Base-by-base conservation (phyloP, 1,140 invertebrate genomes). In the Meloidogyne floridensis region DNA sequence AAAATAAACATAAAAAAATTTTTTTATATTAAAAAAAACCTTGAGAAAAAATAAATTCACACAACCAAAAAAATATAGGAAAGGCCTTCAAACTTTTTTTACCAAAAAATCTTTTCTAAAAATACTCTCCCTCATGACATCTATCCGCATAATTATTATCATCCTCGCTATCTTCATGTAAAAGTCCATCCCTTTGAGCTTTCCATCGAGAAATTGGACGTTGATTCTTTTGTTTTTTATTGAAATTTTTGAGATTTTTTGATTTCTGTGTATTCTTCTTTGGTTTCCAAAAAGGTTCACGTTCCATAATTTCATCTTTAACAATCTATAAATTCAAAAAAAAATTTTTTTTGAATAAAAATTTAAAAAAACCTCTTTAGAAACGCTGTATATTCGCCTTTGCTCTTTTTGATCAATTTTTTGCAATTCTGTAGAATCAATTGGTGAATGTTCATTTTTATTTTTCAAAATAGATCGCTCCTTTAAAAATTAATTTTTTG, bases 391-490 rank as follows among this genome's bases (percentile, higher is more conserved):
- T n/a, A 65, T 65, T 65, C 59, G 59, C n/a, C 43, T 43, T 72
- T 32, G 11, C 59, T 81, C 85, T 47, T 83, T 79, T 43, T 85
- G 32, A 53, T 86, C 70, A 51, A 87, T 87, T 70, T 42, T 70
- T 70, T 80, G 54, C 15, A 87, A 53, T 32, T 72, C 80, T 65
- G 13, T 47, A 18, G 43, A 18, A 54, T 85, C 82, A n/a, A 85
- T 77, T 51, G 83, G 84, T 20, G 84, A 81, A n/a, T 53, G 59
- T 15, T 84, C 72, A 32, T 85, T 53, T 65, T 77, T 82, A 20
- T 86, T 86, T 51, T 70, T 54, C 13, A 85, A 70, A 69, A 85
- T 85, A 9, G 84, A 80, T 11, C 75, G 83, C 59, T 56, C 72
- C 42, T 43, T 51, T 4, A 77, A 71, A 71, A 18, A 18, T 56